These are phyloP conservation scores for Germaria angustata DNA, from an alignment of 2,888 invertebrate species.

Conservation along the genomic window DNA sequence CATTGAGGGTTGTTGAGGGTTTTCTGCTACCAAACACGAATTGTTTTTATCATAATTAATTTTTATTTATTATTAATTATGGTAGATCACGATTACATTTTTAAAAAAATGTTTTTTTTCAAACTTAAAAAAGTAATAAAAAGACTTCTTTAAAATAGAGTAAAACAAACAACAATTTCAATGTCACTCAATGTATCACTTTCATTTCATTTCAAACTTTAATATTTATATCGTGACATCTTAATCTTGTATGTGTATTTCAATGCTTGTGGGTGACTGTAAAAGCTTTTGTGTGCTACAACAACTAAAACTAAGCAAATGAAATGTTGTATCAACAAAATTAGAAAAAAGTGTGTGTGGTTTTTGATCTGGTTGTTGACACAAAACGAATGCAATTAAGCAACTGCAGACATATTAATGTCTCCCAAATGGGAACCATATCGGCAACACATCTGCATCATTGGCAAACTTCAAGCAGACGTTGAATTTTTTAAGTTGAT, in stretches of 20 bases:
- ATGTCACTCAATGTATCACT: constrained; percentile 63
- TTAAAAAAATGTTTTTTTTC: constrained; percentile 9
- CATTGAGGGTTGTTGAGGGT: background rate
- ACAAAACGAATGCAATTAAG: constrained; percentile 44
- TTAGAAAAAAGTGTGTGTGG: constrained; percentile 33
- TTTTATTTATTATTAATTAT: constrained; percentile 1
- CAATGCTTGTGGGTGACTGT: constrained; percentile 40
- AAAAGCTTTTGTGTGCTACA: constrained; percentile 37
- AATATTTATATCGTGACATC: constrained; percentile 51
- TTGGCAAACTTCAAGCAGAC: background rate
- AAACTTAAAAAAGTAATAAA: background rate
- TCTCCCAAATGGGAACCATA: constrained; percentile 31
- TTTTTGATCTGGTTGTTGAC: constrained; percentile 29
- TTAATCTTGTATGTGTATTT: constrained; percentile 46
- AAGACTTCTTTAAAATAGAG: constrained; percentile 29
- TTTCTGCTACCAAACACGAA: background rate
- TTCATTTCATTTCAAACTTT: constrained; percentile 58
- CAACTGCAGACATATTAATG: constrained; percentile 36
- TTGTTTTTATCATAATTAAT: background rate
- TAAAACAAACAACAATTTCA: constrained; percentile 35
- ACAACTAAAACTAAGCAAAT: background rate
- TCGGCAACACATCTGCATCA: constrained; percentile 4
- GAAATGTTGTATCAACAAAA: constrained; percentile 25
- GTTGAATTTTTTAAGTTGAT: background rate
- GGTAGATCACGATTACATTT: constrained; percentile 35